These are phyloP conservation scores for Rallus crepitans DNA, from an alignment of 2,797 vertebrate species.

Conservation along the genomic window DNA sequence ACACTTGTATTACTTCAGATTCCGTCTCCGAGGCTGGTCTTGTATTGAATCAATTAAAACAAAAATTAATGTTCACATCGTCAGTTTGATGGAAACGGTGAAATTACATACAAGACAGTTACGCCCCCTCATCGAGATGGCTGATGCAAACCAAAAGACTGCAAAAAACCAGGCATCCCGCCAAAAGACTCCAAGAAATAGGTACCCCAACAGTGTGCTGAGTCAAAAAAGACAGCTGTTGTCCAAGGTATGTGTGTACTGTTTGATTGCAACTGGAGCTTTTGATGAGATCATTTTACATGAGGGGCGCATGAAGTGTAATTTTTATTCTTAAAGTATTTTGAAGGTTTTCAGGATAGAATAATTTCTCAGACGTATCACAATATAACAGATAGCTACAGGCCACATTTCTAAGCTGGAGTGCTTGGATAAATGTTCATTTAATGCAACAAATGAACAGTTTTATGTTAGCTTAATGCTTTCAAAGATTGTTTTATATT, in stretches of 20 bases:
- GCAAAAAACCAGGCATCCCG: background rate
- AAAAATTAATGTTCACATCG: background rate
- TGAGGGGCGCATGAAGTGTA: background rate
- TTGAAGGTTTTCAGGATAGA: background rate
- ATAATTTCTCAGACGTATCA: background rate
- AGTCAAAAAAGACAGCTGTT: background rate
- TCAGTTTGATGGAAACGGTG: background rate
- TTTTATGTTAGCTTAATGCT: conserved; percentile 17
- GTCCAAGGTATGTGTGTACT: background rate
- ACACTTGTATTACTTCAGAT: background rate
- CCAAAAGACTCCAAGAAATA: background rate
- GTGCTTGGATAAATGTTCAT: conserved; percentile 16
- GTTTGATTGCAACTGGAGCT: background rate
- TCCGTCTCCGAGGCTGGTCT: background rate
- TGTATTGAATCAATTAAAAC: background rate
- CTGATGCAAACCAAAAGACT: background rate
- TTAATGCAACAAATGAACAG: conserved; percentile 20
- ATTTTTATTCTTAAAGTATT: conserved; percentile 8
- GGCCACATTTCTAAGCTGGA: background rate
- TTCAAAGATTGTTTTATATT: background rate
- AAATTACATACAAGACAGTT: background rate
- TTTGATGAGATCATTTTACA: background rate
- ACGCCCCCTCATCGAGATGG: background rate
- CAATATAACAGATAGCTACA: background rate
- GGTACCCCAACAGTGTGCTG: background rate